A percentile compares a stretch with the other conserved stretches of the same genome.
phyloP scores from a whole-genome alignment of 2,888 invertebrate species.

The Troides aeacus region DNA sequence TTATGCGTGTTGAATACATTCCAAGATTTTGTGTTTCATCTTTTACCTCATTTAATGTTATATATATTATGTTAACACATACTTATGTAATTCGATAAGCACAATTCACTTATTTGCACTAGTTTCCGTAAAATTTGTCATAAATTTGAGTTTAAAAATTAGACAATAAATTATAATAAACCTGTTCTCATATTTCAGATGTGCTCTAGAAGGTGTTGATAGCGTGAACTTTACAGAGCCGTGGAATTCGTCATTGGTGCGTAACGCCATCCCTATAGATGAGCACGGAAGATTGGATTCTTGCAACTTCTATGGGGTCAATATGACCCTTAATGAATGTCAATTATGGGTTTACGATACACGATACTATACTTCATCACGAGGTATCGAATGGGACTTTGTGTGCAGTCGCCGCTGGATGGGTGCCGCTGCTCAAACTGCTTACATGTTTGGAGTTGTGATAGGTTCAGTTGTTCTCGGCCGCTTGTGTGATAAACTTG shows the following conservation, averaged over 20 bases:
- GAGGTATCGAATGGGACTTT: constrained; percentile 90
- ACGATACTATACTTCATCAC: constrained; percentile 85
- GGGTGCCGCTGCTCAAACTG: constrained; percentile 88
- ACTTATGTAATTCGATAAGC: constrained; percentile 16
- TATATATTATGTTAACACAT: constrained; percentile 14
- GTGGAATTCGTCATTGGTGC: constrained; percentile 78
- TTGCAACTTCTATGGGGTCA: constrained; percentile 79
- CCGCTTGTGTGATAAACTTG: constrained; percentile 88
- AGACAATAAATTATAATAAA: constrained; percentile 6
- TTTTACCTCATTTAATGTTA: not conserved
- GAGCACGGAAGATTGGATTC: constrained; percentile 81
- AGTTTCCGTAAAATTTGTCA: constrained; percentile 4
- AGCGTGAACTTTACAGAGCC: constrained; percentile 67
- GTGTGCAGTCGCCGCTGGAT: constrained; percentile 90
- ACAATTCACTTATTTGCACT: constrained; percentile 33
- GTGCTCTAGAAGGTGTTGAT: constrained; percentile 80
- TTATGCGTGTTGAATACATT: not conserved
- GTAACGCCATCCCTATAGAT: constrained; percentile 79
- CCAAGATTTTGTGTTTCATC: not conserved
- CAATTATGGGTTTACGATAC: constrained; percentile 85
- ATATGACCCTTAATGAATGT: constrained; percentile 60
- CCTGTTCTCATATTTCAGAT: constrained; percentile 70
- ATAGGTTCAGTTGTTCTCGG: constrained; percentile 89
- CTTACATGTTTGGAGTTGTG: constrained; percentile 92
- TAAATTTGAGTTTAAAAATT: not conserved